These are phyloP conservation scores for Micromesistius poutassou DNA, from an alignment of 2,797 vertebrate species.

Conservation along the genomic window DNA sequence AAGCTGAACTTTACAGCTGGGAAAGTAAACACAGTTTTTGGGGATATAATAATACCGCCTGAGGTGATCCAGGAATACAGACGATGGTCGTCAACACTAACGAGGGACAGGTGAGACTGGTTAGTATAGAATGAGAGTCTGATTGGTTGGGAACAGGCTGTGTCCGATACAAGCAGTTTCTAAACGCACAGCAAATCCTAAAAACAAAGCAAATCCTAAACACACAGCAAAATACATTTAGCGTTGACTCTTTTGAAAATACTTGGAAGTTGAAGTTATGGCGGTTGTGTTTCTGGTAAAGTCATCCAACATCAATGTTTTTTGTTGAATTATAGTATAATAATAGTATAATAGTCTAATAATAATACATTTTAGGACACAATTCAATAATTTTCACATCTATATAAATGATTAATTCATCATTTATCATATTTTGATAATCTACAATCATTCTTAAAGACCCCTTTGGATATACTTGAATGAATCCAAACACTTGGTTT, in stretches of 20 bases:
- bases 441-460: background rate
- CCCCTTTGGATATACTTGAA: background rate
- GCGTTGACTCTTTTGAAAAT: background rate
- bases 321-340: too few species aligned
- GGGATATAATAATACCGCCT: background rate
- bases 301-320: too few species aligned
- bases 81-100: background rate
- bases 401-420: background rate
- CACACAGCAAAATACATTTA: background rate
- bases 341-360: too few species aligned
- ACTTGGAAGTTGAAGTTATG: background rate
- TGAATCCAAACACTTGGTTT: background rate
- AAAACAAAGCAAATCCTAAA: too few species aligned
- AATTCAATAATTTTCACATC: background rate
- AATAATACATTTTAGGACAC: background rate
- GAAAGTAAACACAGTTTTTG: background rate
- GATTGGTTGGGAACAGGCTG: background rate
- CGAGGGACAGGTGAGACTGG: background rate
- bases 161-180: background rate
- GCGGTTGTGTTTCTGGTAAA: too few species aligned
- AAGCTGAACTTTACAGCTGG: background rate
- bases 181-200: background rate
- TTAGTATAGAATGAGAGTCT: background rate
- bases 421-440: background rate
- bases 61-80: background rate